These are phyloP conservation scores for Drosophila picticornis DNA, from an alignment of 2,888 invertebrate species.

Conservation along the genomic window DNA sequence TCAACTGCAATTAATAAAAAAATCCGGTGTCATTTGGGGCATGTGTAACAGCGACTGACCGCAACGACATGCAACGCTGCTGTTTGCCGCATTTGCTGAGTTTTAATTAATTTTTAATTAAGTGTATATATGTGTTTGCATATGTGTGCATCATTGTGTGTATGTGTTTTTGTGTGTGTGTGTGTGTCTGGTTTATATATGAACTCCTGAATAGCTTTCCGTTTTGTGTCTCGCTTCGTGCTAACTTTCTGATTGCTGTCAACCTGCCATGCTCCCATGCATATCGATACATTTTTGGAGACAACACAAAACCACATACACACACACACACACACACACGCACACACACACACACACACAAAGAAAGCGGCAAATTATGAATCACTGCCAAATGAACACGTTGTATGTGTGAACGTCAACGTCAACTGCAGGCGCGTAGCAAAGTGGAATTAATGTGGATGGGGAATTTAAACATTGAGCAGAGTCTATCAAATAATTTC, in stretches of 20 bases:
- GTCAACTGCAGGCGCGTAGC: constrained; percentile 12
- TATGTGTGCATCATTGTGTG: constrained; percentile 14
- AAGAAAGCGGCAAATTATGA: constrained; percentile 60
- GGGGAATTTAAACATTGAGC: constrained; percentile 22
- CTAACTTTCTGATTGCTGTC: constrained; percentile 42
- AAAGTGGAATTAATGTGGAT: constrained; percentile 2
- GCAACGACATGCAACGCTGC: constrained; percentile 27
- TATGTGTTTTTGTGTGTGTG: constrained; percentile 10
- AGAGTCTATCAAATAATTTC: constrained; percentile 55
- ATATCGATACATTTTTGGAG: constrained; percentile 50
- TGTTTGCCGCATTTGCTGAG: constrained; percentile 48
- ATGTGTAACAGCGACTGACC: constrained; percentile 31
- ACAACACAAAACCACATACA: constrained; percentile 6
- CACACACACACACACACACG: background rate
- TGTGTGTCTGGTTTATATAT: constrained; percentile 6
- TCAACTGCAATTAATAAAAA: constrained; percentile 37
- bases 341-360: constrained; percentile 1
- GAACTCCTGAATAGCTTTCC: constrained; percentile 22
- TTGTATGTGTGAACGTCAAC: constrained; percentile 28
- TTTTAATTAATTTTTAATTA: constrained; percentile 79
- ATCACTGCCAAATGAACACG: constrained; percentile 73
- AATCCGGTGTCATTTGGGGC: constrained; percentile 1
- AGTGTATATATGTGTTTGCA: constrained; percentile 41
- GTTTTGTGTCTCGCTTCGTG: constrained; percentile 19
- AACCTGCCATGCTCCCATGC: constrained; percentile 10